Conservation (phyloP, 2,797 vertebrate species). For the Hirundo rustica region DNA sequence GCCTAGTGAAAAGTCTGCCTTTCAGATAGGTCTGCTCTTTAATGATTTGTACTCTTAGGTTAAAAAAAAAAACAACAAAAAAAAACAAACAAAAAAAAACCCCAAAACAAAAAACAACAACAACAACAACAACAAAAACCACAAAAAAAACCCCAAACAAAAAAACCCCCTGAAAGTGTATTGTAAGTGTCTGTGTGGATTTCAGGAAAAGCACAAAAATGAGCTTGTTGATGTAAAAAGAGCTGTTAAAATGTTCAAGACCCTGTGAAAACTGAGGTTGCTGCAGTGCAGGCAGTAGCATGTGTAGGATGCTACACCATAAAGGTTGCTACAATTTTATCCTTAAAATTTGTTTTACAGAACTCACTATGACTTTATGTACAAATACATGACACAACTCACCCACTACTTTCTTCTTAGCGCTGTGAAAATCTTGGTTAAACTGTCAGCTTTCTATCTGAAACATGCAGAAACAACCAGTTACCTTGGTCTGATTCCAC, state of each 20-base stretch:
- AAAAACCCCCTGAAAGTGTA: too few relatives aligned
- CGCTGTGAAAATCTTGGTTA: not conserved
- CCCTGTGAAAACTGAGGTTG: not conserved
- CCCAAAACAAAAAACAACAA: too few relatives aligned
- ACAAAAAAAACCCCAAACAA: too few relatives aligned
- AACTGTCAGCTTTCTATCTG: not conserved
- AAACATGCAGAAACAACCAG: not conserved
- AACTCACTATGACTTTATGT: not conserved
- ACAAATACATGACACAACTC: not conserved
- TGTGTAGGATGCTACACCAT: not conserved
- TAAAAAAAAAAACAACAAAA: not conserved
- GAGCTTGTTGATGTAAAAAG: too few relatives aligned
- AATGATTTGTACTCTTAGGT: not conserved
- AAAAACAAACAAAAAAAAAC: too few relatives aligned
- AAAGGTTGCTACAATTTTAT: not conserved
- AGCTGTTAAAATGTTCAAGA: not conserved
- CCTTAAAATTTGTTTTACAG: not conserved
- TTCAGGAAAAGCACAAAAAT: not conserved
- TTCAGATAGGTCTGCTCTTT: not conserved
- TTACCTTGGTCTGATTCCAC: conserved; percentile 23
- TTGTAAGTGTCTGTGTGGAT: not conserved
- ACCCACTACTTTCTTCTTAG: not conserved
- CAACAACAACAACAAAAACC: too few relatives aligned
- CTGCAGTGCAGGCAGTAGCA: not conserved
- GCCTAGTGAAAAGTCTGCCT: not conserved